Percentiles rank a stretch among this genome's conserved stretches.
Evolutionary conservation across 2,113 vertebrate genomes (phyloP).

Genomic region (Chionomys nivalis): DNA sequence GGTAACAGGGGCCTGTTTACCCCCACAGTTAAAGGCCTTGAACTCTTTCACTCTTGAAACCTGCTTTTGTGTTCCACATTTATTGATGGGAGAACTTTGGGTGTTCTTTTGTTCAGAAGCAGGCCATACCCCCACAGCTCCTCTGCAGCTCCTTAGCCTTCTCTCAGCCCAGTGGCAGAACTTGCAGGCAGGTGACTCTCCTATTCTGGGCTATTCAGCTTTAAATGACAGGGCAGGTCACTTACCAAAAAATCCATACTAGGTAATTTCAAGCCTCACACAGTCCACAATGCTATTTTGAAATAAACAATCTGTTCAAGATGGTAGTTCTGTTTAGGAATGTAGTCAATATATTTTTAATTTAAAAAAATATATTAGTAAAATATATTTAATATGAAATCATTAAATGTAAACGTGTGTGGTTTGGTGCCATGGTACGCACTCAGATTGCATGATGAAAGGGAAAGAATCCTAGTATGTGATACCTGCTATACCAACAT

Average conservation of each 20-base stretch:
- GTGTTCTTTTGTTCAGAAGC: neutral
- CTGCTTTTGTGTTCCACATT: neutral
- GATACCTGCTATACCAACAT: neutral
- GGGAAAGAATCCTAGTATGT: neutral
- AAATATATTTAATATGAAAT: neutral
- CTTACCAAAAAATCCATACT: neutral
- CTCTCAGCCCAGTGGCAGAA: neutral
- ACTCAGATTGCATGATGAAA: neutral
- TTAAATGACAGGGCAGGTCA: neutral
- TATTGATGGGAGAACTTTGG: neutral
- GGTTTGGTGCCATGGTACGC: neutral
- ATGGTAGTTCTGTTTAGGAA: neutral
- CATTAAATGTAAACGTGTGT: neutral
- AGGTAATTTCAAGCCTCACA: neutral
- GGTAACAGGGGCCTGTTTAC: too few relatives aligned
- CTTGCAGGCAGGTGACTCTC: neutral
- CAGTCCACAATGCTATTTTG: neutral
- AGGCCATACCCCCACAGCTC: neutral
- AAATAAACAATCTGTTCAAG: neutral
- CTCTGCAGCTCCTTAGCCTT: neutral
- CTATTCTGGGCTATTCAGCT: neutral
- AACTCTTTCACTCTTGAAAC: neutral
- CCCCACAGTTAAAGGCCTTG: neutral
- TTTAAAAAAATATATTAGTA: neutral
- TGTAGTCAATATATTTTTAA: neutral